Conservation (phyloP, 2,888 invertebrate species). For the Brachypalpus laphriformis region DNA sequence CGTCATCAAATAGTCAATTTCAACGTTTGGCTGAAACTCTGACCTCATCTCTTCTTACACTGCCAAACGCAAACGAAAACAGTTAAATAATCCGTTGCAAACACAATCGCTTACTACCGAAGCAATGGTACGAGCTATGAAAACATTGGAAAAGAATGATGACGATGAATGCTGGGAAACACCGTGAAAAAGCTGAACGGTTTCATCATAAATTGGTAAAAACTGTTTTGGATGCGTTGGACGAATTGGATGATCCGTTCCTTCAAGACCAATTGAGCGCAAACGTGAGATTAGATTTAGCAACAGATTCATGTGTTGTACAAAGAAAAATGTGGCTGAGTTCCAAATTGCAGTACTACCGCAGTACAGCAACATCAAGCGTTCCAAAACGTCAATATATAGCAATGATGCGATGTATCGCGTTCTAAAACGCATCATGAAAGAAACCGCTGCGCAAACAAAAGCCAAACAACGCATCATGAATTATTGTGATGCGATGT, state of each 20-base stretch:
- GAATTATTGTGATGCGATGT: too few relatives aligned
- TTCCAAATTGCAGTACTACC: too few relatives aligned
- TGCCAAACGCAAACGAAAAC: background rate
- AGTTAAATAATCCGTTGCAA: slow-evolving; percentile 2
- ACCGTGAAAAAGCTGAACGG: slow-evolving; percentile 1
- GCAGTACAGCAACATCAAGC: too few relatives aligned
- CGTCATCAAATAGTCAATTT: background rate
- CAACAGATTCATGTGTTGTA: background rate
- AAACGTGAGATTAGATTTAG: slow-evolving; percentile 1
- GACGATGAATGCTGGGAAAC: slow-evolving; percentile 9
- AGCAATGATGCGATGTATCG: too few relatives aligned
- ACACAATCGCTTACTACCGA: slow-evolving; percentile 6
- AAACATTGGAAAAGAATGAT: slow-evolving; percentile 7
- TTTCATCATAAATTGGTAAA: slow-evolving; percentile 3
- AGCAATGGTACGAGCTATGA: slow-evolving; percentile 14
- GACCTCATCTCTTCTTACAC: background rate
- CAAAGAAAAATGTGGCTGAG: too few relatives aligned
- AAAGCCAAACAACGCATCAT: too few relatives aligned
- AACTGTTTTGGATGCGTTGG: background rate
- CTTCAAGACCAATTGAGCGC: slow-evolving; percentile 15
- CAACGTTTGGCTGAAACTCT: background rate
- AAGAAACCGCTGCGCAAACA: too few relatives aligned
- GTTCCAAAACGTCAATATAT: too few relatives aligned
- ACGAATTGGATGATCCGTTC: background rate
- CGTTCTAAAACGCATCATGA: too few relatives aligned